Conservation (phyloP, 2,113 vertebrate genomes). For the Gnathochromis pfefferi region DNA sequence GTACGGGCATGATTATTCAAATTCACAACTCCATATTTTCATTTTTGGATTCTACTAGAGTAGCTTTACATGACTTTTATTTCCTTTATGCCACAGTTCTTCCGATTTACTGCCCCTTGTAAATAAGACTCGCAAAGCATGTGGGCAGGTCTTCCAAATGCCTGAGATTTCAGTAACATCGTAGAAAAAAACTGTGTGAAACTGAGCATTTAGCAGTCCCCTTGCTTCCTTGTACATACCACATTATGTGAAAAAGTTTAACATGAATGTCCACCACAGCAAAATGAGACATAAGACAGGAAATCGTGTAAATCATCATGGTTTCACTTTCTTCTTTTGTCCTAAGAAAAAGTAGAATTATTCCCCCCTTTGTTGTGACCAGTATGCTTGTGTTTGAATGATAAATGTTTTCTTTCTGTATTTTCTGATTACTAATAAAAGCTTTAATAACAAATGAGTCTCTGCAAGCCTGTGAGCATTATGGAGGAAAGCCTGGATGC, state of each 20-base stretch:
- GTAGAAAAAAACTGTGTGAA: background rate
- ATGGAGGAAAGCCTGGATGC: background rate
- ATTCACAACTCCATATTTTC: background rate
- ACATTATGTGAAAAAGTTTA: background rate
- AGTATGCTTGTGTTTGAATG: background rate
- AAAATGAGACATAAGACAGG: background rate
- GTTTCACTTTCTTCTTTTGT: background rate
- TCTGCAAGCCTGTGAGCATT: background rate
- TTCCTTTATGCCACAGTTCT: background rate
- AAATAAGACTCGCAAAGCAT: background rate
- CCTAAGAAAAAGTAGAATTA: background rate
- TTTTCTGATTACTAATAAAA: background rate
- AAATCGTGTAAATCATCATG: background rate
- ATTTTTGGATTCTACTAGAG: background rate
- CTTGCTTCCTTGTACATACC: background rate
- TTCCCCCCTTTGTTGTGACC: background rate
- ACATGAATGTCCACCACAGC: background rate
- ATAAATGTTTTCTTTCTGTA: background rate
- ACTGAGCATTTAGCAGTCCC: background rate
- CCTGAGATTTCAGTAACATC: background rate
- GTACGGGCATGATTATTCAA: background rate
- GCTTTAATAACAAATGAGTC: background rate
- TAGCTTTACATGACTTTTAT: background rate
- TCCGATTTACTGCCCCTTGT: background rate
- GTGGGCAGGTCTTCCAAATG: background rate